phyloP scores from a whole-genome alignment of 2,888 invertebrate species.

The Acronicta leporina region DNA sequence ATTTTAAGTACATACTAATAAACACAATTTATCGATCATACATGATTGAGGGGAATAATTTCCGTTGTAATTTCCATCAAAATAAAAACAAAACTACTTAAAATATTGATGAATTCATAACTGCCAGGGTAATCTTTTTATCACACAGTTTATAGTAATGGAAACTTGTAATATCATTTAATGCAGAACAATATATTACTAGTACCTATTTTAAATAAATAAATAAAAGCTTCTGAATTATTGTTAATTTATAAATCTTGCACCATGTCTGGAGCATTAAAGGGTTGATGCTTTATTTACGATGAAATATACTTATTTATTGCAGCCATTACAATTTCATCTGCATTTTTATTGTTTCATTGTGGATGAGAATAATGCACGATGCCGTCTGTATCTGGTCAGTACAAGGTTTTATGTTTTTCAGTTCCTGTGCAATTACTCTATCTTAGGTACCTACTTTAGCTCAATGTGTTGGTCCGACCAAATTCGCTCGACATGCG shows the following conservation, averaged over 20 bases:
- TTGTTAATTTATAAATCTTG: conserved; percentile 51
- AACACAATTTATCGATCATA: conserved; percentile 27
- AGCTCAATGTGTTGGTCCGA: no score
- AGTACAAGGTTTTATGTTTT: conserved; percentile 33
- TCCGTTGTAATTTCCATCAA: conserved; percentile 10
- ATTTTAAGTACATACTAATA: conserved; percentile 46
- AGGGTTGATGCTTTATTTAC: conserved; percentile 52
- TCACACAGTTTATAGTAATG: conserved; percentile 39
- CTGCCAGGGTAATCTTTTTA: conserved; percentile 34
- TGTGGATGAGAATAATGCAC: conserved; percentile 41
- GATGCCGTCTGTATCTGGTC: conserved; percentile 37
- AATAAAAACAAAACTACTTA: conserved; percentile 14
- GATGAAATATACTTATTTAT: conserved; percentile 58
- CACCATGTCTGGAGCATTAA: conserved; percentile 40
- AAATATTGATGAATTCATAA: conserved; percentile 21
- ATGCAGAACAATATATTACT: conserved; percentile 38
- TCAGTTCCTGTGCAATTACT: conserved; percentile 30
- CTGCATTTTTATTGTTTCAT: conserved; percentile 51
- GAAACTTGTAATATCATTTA: conserved; percentile 24
- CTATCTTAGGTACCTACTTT: conserved; percentile 17
- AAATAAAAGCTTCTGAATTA: conserved; percentile 43
- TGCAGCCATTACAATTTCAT: conserved; percentile 53
- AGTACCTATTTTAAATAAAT: conserved; percentile 33
- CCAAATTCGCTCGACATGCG: no score
- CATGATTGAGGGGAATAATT: conserved; percentile 6